Evolutionary conservation across 2,113 vertebrate species (phyloP), one percentile per base, ranked within the genome.

Genomic region (Grammomys dolichurus): DNA sequence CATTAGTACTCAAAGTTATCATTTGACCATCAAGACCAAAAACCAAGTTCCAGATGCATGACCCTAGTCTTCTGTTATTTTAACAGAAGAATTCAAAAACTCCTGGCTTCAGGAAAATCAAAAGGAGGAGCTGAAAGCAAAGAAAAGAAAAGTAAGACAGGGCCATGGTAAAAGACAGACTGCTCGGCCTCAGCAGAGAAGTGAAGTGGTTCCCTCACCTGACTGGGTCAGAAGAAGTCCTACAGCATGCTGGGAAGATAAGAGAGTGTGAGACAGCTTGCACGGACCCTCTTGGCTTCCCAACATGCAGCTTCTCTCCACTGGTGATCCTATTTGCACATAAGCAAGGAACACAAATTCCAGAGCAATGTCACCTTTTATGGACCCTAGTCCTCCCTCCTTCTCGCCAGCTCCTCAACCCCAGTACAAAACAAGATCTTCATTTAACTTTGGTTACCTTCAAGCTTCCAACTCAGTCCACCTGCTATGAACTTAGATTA

Each of bases 201-300:
- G 58, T 82, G 88, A 94, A 89, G 6, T 46, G n/a, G 22, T 87
- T 87, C 78, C 91, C 78, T 75, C 87, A 36, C 31, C 69, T 94
- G 48, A 87, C 51, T 89, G 6, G 14, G 10, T 63, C 73, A 90
- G 67, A 78, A 91, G 78, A 0, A 78, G 60, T 51, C 31, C 78
- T 70, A 36, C 22, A 36, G 8, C 28, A 3, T 7, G 0, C 1
- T 85, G 28, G 17, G 24, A 89, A 9, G 54, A 40, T 46, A 81
- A 24, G 40, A 24, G 33, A 22, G 20, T 24, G 24, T 85, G 10
- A 7, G 54, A 11, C 5, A 51, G 51, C 51, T 11, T 51, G 51
- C 51, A 51, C 51, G 11, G 51, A 51, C 10, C 51, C 51, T 51
- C 51, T 11, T 51, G 51, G 9, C 51, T 51, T 51, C 9, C 51